Evolutionary conservation across 2,797 vertebrate species (phyloP).

Genomic region (Cirrhinus mrigala): DNA sequence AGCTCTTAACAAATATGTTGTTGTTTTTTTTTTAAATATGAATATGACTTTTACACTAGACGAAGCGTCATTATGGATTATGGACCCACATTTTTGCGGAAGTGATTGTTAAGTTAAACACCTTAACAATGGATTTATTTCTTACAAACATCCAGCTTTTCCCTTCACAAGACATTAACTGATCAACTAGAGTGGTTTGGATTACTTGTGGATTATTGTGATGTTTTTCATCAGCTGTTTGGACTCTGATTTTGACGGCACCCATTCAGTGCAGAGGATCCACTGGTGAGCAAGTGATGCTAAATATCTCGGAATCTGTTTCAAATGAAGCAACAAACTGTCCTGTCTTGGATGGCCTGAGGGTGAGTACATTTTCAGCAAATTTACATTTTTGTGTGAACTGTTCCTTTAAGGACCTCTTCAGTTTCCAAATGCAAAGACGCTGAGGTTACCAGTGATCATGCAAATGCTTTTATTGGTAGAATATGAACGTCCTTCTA

Average conservation of each 20-base stretch:
- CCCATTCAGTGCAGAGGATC: neutral
- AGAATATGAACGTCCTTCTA: constrained; percentile 25
- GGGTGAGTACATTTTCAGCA: neutral
- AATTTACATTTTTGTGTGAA: neutral
- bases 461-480: constrained; percentile 37
- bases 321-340: neutral
- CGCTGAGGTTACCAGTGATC: constrained; percentile 22
- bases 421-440: constrained; percentile 6
- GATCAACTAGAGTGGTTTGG: neutral
- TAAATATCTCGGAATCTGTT: neutral
- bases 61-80: too few relatives aligned
- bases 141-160: too few relatives aligned
- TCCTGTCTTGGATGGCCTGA: too few relatives aligned
- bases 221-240: too few relatives aligned
- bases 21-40: too few relatives aligned
- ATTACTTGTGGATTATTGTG: neutral
- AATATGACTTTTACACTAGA: too few relatives aligned
- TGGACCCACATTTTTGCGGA: too few relatives aligned
- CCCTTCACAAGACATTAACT: too few relatives aligned
- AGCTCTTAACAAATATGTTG: too few relatives aligned
- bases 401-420: neutral
- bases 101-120: too few relatives aligned
- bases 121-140: too few relatives aligned
- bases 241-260: neutral
- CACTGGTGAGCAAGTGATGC: neutral